Evolutionary conservation across 2,797 vertebrate species (phyloP).

Genomic region (Erpetoichthys calabaricus): DNA sequence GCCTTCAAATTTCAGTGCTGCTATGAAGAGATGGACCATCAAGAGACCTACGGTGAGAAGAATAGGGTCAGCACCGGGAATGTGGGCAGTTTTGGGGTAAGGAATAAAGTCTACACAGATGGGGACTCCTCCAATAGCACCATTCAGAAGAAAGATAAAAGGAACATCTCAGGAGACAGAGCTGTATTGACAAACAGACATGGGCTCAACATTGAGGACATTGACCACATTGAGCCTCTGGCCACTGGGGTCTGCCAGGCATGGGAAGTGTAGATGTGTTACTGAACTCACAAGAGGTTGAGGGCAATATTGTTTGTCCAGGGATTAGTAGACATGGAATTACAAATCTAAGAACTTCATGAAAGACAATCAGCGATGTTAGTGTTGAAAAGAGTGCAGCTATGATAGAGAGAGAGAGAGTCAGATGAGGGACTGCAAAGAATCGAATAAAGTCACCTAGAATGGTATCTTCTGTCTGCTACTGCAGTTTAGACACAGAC

Average conservation of each 20-base stretch:
- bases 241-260: conserved; percentile 40
- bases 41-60: conserved; percentile 10
- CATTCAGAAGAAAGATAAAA: conserved; percentile 25
- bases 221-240: conserved; percentile 26
- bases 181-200: conserved; percentile 7
- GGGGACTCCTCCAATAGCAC: conserved; percentile 24
- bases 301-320: too few species aligned
- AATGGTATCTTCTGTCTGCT: too few species aligned
- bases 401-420: neutral
- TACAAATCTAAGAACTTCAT: too few species aligned
- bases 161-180: conserved; percentile 17
- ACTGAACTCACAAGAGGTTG: too few species aligned
- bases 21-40: conserved; percentile 16
- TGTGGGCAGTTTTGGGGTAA: conserved; percentile 27
- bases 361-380: too few species aligned
- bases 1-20: conserved; percentile 37
- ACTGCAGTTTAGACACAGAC: too few species aligned
- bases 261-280: conserved; percentile 31
- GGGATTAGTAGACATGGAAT: too few species aligned
- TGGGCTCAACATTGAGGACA: conserved; percentile 20
- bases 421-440: conserved; percentile 11
- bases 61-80: conserved; percentile 20
- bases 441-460: too few species aligned
- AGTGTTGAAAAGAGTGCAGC: too few species aligned
- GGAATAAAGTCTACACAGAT: conserved; percentile 45